phyloP scores from a whole-genome alignment of 53 echinoderm and acorn worm species.

The Antedon mediterranea region DNA sequence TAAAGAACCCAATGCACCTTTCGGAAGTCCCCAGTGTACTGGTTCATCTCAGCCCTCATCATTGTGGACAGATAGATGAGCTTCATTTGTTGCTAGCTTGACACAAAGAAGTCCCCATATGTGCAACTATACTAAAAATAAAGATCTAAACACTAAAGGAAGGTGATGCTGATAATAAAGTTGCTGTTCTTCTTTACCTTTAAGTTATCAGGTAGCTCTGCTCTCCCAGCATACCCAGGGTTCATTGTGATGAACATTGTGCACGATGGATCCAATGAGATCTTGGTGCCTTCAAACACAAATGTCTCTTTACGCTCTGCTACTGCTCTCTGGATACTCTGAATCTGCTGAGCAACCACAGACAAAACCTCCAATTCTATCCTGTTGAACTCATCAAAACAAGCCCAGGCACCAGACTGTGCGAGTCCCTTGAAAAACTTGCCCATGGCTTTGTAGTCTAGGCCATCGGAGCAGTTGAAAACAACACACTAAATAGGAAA shows the following conservation, averaged over 20 bases:
- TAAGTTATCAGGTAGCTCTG: constrained; percentile 89
- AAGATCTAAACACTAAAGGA: too few relatives aligned
- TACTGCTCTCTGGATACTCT: constrained; percentile 87
- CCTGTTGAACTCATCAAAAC: constrained; percentile 98
- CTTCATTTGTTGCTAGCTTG: too few relatives aligned
- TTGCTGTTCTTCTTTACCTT: constrained; percentile 31
- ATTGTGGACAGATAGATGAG: too few relatives aligned
- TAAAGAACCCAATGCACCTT: too few relatives aligned
- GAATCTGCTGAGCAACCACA: constrained; percentile 95
- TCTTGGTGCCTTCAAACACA: constrained; percentile 94
- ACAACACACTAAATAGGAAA: constrained; percentile 66
- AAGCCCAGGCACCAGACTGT: constrained; percentile 90
- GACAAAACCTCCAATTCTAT: constrained; percentile 94
- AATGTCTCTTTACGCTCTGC: constrained; percentile 69
- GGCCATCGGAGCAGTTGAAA: constrained; percentile 94
- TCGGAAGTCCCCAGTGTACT: too few relatives aligned
- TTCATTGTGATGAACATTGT: constrained; percentile 99
- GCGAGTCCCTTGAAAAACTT: constrained; percentile 88
- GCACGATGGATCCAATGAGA: constrained; percentile 86
- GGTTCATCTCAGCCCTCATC: too few relatives aligned
- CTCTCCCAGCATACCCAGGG: constrained; percentile 96
- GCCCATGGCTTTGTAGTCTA: constrained; percentile 94
- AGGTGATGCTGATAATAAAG: too few relatives aligned
- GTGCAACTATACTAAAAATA: too few relatives aligned
- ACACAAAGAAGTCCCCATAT: too few relatives aligned